Conservation (phyloP, 2,888 invertebrate genomes). For the Nasonovia ribisnigri region DNA sequence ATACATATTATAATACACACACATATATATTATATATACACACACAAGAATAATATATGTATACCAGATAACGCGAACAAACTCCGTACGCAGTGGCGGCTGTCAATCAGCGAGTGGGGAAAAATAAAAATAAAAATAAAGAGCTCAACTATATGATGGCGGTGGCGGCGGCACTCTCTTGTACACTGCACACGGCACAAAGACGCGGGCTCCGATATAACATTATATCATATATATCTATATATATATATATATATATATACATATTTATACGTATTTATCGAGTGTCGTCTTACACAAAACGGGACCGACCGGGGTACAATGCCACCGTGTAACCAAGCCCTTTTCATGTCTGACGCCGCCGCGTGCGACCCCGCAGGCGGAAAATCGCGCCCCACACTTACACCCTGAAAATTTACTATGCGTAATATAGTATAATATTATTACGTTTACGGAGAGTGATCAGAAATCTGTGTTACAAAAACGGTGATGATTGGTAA, state of each 20-base stretch:
- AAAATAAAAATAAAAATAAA: conserved; percentile 51
- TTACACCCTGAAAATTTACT: background rate
- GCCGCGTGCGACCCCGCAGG: background rate
- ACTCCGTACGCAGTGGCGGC: conserved; percentile 48
- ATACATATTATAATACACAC: background rate
- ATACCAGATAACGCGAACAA: conserved; percentile 54
- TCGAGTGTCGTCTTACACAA: conserved; percentile 62
- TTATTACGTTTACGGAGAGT: background rate
- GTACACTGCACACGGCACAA: conserved; percentile 9
- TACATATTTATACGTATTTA: background rate
- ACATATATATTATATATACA: background rate
- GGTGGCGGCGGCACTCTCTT: background rate
- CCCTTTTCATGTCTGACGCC: conserved; percentile 11
- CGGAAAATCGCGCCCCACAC: background rate
- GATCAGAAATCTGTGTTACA: background rate
- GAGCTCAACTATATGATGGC: conserved; percentile 44
- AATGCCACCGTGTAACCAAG: conserved; percentile 39
- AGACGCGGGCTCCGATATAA: background rate
- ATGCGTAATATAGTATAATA: background rate
- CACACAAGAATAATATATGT: background rate
- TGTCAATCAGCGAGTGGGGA: conserved; percentile 50
- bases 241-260: background rate
- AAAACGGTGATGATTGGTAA: background rate
- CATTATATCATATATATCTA: background rate
- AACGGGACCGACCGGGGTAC: conserved; percentile 30